Evolutionary conservation across 2,888 invertebrate species (phyloP), one percentile per base, ranked within the genome.

Genomic region (Fragum fragum): DNA sequence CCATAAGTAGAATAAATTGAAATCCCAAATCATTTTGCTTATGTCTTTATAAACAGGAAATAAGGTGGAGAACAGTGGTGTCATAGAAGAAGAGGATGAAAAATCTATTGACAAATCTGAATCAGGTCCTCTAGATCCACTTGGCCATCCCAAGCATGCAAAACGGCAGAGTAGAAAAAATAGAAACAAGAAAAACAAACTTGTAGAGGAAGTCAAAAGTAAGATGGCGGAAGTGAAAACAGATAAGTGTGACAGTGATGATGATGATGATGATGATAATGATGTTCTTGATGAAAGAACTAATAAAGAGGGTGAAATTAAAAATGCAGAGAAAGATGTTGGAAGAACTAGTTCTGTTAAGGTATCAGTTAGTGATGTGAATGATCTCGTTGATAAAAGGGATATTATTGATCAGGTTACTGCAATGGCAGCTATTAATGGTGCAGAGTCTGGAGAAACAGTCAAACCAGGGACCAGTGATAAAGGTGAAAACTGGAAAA

Each of bases 271-370:
- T 75, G 75, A 78, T 59, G 79, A 75, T 32, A 28, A 36, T 32
- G 72, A 39, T 18, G 36, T 42, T 57, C 29, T 29, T 61, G 70
- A 59, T 77, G 68, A 53, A 21, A 70, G 72, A 73, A 76, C 47
- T 71, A 71, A 32, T 76, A 69, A 59, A 73, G 73, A 26, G 59
- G 39, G 39, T 21, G 55, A 42, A 18, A 28, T 39, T 21, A 16
- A 75, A 76, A 79, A 76, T 59, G 23, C 71, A 66, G 59, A 87
- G 71, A 81, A 85, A 81, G 75, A 74, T n/a, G 85, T 87, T 26
- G 76, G 80, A 72, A 80, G 79, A 80, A 87, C 84, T 74, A 85
- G 76, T 71, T 39, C 52, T 39, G 57, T 70, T 53, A 21, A n/a
- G 21, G 42, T 68, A 42, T 57, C 26, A 2, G 23, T 11, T 42